A percentile compares a stretch with the other conserved stretches of the same genome.
Evolutionary conservation across 2,113 vertebrate species (phyloP).

Genomic region (Odobenus rosmarus): DNA sequence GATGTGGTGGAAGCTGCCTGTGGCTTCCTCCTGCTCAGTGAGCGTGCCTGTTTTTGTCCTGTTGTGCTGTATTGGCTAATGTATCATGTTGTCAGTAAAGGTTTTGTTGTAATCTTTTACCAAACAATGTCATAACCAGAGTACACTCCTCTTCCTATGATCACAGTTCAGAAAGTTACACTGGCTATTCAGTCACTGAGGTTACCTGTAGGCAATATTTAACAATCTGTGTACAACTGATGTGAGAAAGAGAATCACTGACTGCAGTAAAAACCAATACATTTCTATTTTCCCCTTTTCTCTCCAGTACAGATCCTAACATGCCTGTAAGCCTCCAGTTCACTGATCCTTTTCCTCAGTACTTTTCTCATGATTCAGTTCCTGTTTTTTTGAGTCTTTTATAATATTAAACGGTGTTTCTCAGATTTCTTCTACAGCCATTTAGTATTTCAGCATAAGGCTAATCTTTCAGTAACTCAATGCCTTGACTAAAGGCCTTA

Average conservation of each 20-base stretch:
- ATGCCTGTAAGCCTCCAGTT: neutral
- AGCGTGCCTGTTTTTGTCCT: neutral
- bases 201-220: neutral
- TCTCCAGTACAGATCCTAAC: constrained; percentile 12
- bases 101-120: constrained; percentile 65
- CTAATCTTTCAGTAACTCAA: constrained; percentile 70
- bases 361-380: constrained; percentile 34
- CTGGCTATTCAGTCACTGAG: constrained; percentile 49
- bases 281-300: neutral
- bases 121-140: constrained; percentile 62
- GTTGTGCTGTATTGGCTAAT: neutral
- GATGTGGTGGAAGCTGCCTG: neutral
- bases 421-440: constrained; percentile 59
- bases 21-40: neutral
- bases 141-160: constrained; percentile 47
- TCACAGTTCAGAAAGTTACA: constrained; percentile 62
- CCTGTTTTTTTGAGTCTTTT: constrained; percentile 30
- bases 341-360: constrained; percentile 28
- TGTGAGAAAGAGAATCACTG: constrained; percentile 27
- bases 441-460: constrained; percentile 1
- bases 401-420: constrained; percentile 21
- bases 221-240: constrained; percentile 6
- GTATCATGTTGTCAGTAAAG: neutral
- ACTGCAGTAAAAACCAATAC: constrained; percentile 57
- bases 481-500: constrained; percentile 41